phyloP scores from a whole-genome alignment of 2,888 invertebrate genomes.

The Eucriotettix oculatus region DNA sequence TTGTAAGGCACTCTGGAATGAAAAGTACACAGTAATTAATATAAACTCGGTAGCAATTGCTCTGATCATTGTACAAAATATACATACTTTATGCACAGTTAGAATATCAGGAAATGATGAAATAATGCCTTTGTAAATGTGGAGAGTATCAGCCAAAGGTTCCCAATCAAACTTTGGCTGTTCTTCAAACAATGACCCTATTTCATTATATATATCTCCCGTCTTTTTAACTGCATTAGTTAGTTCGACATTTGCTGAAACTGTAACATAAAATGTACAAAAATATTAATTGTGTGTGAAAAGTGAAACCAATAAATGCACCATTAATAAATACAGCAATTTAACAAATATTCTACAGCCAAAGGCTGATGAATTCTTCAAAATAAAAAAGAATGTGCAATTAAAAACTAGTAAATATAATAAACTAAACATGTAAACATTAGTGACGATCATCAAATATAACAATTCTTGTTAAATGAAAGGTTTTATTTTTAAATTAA shows the following conservation, averaged over 20 bases:
- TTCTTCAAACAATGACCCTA: conserved; percentile 78
- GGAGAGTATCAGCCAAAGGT: conserved; percentile 76
- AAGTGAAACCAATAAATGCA: neutral
- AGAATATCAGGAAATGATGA: conserved; percentile 81
- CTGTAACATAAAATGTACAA: conserved; percentile 15
- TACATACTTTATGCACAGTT: conserved; percentile 61
- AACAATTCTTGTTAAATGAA: too few species aligned
- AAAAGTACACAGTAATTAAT: neutral
- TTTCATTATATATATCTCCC: conserved; percentile 76
- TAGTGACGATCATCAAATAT: too few species aligned
- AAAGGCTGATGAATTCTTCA: too few species aligned
- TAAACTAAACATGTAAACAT: too few species aligned
- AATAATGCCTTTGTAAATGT: conserved; percentile 87
- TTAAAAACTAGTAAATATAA: too few species aligned
- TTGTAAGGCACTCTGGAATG: conserved; percentile 48
- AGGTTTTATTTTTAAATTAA: too few species aligned
- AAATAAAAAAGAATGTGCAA: too few species aligned
- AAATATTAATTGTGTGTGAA: neutral
- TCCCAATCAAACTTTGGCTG: conserved; percentile 84
- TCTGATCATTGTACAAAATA: neutral
- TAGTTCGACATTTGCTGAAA: conserved; percentile 39
- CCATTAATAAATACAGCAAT: neutral
- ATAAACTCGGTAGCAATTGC: neutral
- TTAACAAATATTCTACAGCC: neutral
- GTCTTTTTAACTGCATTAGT: conserved; percentile 70